Percentiles rank a stretch among this genome's conserved stretches.
Evolutionary conservation across 1,140 invertebrate genomes (phyloP).

Genomic region (Oryctes rhinoceros): DNA sequence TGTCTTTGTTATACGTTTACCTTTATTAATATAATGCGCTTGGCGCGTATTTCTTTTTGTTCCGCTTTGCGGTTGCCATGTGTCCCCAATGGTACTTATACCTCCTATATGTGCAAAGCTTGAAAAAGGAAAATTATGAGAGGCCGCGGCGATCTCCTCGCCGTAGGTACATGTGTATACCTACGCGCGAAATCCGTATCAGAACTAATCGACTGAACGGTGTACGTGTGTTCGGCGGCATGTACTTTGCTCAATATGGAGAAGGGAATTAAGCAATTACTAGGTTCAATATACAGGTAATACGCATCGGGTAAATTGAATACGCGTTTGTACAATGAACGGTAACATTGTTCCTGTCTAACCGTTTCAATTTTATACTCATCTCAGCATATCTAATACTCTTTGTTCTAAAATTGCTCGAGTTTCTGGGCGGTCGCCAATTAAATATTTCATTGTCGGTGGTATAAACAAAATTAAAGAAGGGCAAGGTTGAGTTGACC

Average conservation of each 20-base stretch:
- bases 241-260: constrained; percentile 17
- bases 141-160: neutral
- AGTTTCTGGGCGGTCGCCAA: too few relatives aligned
- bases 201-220: neutral
- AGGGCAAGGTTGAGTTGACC: too few relatives aligned
- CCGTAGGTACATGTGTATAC: constrained; percentile 20
- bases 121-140: constrained; percentile 8
- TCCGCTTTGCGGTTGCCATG: constrained; percentile 24
- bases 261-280: neutral
- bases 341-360: too few relatives aligned
- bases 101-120: neutral
- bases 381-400: too few relatives aligned
- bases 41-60: too few relatives aligned
- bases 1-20: constrained; percentile 35
- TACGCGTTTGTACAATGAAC: too few relatives aligned
- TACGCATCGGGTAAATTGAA: neutral
- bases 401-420: too few relatives aligned
- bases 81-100: constrained; percentile 1
- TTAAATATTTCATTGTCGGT: too few relatives aligned
- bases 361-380: too few relatives aligned
- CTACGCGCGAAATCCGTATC: neutral
- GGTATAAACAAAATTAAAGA: too few relatives aligned
- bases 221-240: neutral
- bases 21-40: constrained; percentile 24
- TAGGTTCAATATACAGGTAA: neutral